Base-by-base conservation (phyloP, 1,140 invertebrate species). In the Drosophila lini region DNA sequence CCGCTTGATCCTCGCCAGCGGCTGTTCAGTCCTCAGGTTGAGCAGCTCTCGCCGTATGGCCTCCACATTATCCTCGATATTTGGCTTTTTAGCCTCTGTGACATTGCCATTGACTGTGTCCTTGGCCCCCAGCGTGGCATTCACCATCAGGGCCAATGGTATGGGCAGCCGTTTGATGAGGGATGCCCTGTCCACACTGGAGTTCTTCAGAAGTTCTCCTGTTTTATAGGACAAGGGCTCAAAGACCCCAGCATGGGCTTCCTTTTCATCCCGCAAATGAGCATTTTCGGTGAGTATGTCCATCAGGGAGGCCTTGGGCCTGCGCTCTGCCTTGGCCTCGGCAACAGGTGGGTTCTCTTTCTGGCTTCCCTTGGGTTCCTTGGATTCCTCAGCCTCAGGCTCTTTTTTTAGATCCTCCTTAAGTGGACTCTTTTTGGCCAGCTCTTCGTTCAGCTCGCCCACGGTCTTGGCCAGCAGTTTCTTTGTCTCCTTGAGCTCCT, bases 401-500 rank as follows among this genome's bases (percentile, higher is more conserved):
- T 88, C 69, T 8, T 81, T 68, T n/a, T 77, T 60, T 0, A 75
- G 71, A 1, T 86, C 75, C 56, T 82, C 78, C 22, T 70, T 45
- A 0, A 70, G 75, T 44, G 90, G 65, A 71, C 83, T 91, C 63
- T 92, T 88, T 48, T 92, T 92, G 0, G 81, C 81, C 52, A 92
- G 53, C 57, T 92, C 91, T 9, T 90, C 80, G 40, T 95, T 94
- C 16, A 95, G 93, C 81, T 93, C 78, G 89, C 92, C 77, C n/a
- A 92, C 84, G 74, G 93, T 78, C 56, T 93, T 82, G 47, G 92
- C 86, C 61, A 94, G 77, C 59, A 94, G 93, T 44, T 95, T 90
- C 81, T 95, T 93, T 40, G 93, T 92, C 70, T 94, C 90, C 68
- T 95, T 93, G 10, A 95, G 90, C 79, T 94, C 94, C 48, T 94